Evolutionary conservation across 2,888 invertebrate genomes (phyloP), one percentile per base, ranked within the genome.

Genomic region (Spisula solida): DNA sequence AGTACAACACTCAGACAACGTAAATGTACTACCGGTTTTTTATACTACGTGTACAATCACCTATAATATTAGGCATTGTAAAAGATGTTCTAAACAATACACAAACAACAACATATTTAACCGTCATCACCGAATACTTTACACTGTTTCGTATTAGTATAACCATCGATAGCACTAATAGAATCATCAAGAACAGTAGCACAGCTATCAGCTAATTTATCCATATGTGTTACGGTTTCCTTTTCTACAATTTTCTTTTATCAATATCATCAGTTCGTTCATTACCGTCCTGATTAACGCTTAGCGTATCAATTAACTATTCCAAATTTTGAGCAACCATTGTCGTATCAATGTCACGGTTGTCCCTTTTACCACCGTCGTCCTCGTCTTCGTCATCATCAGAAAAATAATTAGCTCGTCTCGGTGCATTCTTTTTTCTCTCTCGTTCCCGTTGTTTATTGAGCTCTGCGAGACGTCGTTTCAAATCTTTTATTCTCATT

Each of bases 401-500:
- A 31, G 87, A 87, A 6, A 87, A 79, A 47, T 87, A 82, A 0
- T 60, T 48, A n/a, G 55, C 84, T 56, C 82, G 85, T n/a, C 81
- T 79, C 5, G 80, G 86, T 34, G 48, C 66, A 31, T 83, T 70
- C 16, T 34, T 47, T 41, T 84, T 81, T 47, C 82, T 82, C 18
- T 81, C 88, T 25, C 82, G 86, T 88, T 91, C 92, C 41, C 91
- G 82, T 70, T 89, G 87, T 75, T 89, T 90, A 41, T 92, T 90
- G 16, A 91, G 75, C 12, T 87, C 91, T 20, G 87, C 78, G 80
- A 91, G 47, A 10, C 83, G 85, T 34, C 88, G 83, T n/a, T 89
- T 89, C 5, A 95, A 79, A 55, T 94, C 91, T 34, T 92, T 93
- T 4, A 94, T 90, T 29, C 94, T 86, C 85, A 94, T 81, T 85